Conservation (phyloP, 2,888 invertebrate genomes). For the Hydriomena furcata region DNA sequence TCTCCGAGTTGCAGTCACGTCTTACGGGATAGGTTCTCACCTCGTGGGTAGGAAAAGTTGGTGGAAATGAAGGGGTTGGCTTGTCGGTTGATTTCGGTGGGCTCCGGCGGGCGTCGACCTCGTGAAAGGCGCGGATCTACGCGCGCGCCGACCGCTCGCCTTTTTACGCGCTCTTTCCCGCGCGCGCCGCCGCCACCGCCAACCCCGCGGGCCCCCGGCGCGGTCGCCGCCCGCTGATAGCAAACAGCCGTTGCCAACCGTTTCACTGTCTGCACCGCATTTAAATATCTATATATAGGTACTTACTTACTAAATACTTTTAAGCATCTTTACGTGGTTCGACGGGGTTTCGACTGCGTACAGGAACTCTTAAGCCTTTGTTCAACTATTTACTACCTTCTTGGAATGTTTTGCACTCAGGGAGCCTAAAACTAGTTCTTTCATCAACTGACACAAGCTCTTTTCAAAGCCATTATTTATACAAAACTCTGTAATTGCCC, state of each 20-base stretch:
- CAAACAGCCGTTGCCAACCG: slow-evolving; percentile 73
- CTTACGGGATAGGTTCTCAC: slow-evolving; percentile 47
- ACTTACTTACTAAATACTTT: too few species aligned
- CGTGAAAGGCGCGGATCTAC: slow-evolving; percentile 76
- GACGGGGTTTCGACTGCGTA: too few species aligned
- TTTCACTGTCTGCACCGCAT: slow-evolving; percentile 72
- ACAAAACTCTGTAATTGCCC: too few species aligned
- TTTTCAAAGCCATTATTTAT: too few species aligned
- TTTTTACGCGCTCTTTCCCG: slow-evolving; percentile 80
- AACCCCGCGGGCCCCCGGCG: slow-evolving; percentile 78
- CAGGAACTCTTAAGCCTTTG: too few species aligned
- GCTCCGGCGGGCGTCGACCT: slow-evolving; percentile 77
- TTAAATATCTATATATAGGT: too few species aligned
- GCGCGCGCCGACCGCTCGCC: slow-evolving; percentile 74
- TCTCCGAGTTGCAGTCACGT: slow-evolving; percentile 27
- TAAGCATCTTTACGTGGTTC: slow-evolving; percentile 13
- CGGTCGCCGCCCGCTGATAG: slow-evolving; percentile 83
- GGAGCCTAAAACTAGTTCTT: too few species aligned
- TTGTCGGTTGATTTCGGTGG: slow-evolving; percentile 62
- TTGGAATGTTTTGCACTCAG: too few species aligned
- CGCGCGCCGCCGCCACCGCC: slow-evolving; percentile 63
- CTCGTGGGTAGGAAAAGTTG: slow-evolving; percentile 43
- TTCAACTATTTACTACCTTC: too few species aligned
- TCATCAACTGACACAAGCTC: too few species aligned
- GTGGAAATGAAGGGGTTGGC: slow-evolving; percentile 52